These are phyloP conservation scores for Chloroclystis v-ata DNA, from an alignment of 2,888 invertebrate genomes.

Conservation along the genomic window DNA sequence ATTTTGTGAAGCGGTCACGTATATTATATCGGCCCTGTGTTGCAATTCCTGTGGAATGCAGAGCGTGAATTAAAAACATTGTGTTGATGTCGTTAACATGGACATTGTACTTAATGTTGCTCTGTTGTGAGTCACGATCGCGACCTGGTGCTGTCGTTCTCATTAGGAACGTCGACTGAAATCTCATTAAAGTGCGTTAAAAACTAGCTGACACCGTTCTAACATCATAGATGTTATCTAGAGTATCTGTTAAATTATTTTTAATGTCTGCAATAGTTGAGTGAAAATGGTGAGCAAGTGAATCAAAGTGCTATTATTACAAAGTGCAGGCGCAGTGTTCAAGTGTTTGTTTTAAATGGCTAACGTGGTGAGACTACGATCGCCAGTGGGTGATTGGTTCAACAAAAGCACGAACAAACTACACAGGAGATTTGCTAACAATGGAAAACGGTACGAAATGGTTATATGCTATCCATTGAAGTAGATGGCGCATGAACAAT, in stretches of 20 bases:
- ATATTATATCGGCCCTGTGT: conserved; percentile 22
- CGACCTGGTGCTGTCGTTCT: conserved; percentile 59
- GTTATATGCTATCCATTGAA: conserved; percentile 27
- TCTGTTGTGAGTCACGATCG: conserved; percentile 65
- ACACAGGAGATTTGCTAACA: conserved; percentile 59
- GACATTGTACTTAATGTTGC: conserved; percentile 56
- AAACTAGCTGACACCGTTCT: conserved; percentile 73
- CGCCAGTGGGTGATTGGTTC: conserved; percentile 66
- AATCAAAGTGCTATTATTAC: conserved; percentile 38
- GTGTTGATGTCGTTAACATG: conserved; percentile 43
- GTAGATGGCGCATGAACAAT: conserved; percentile 28
- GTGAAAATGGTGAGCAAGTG: conserved; percentile 40
- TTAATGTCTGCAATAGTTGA: conserved; percentile 21
- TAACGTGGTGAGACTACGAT: conserved; percentile 54
- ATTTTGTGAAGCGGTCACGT: conserved; percentile 39
- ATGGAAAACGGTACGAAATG: conserved; percentile 67
- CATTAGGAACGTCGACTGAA: conserved; percentile 68
- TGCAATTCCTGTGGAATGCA: conserved; percentile 20
- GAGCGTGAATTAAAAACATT: conserved; percentile 31
- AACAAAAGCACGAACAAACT: conserved; percentile 61
- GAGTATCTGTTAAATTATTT: conserved; percentile 48
- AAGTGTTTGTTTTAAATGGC: conserved; percentile 55
- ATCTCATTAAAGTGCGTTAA: conserved; percentile 74
- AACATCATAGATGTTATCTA: conserved; percentile 55
- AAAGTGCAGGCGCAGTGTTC: conserved; percentile 38